Conservation (phyloP, 2,113 vertebrate genomes). For the Gopherus evgoodei region DNA sequence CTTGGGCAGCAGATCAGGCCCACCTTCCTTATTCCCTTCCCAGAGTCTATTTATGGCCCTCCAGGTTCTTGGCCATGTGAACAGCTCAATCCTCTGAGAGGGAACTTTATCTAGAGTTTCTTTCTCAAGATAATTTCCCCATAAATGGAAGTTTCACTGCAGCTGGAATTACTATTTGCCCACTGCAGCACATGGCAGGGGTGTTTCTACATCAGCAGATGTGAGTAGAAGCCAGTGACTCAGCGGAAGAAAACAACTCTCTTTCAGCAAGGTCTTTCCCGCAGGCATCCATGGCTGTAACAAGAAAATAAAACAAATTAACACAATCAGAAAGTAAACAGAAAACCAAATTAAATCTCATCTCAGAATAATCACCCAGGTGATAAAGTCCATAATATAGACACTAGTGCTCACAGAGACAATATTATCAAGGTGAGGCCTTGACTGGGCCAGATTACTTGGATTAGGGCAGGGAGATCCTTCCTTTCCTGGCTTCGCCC, state of each 20-base stretch:
- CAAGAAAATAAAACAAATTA: background rate
- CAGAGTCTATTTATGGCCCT: background rate
- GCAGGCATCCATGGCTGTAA: background rate
- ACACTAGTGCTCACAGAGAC: too few species aligned
- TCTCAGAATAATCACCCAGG: too few species aligned
- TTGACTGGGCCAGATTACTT: too few species aligned
- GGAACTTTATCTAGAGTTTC: background rate
- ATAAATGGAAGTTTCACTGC: background rate
- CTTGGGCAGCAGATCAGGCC: background rate
- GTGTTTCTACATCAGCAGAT: background rate
- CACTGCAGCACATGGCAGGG: background rate
- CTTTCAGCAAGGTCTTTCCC: background rate
- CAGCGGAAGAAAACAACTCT: background rate
- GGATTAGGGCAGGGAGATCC: too few species aligned
- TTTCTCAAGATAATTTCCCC: background rate
- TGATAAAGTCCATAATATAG: too few species aligned
- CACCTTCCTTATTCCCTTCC: background rate
- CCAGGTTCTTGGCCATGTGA: background rate
- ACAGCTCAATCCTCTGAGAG: background rate
- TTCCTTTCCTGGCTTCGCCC: too few species aligned
- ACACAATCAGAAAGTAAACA: background rate
- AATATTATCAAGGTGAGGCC: too few species aligned
- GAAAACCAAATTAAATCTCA: too few species aligned
- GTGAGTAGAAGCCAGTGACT: background rate
- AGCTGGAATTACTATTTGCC: background rate